Conservation (phyloP, 1,140 invertebrate genomes). For the Drosophila bocqueti region DNA sequence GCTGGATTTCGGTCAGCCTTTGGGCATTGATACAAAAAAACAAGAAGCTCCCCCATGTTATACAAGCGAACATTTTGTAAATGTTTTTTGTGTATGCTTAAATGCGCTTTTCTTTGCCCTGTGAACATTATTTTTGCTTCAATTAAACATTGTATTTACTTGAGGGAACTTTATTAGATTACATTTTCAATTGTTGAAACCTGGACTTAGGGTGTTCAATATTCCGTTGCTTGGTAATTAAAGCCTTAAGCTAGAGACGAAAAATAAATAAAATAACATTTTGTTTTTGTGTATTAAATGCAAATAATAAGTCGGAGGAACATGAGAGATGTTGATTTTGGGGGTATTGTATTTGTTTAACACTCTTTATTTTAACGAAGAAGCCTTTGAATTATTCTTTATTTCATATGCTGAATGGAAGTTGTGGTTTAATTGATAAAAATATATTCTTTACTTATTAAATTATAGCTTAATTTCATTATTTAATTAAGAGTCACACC, state of each 20-base stretch:
- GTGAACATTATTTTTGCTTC: constrained; percentile 1
- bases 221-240: constrained; percentile 3
- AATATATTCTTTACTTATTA: too few relatives aligned
- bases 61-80: constrained; percentile 24
- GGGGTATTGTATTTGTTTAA: neutral
- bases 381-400: neutral
- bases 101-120: constrained; percentile 41
- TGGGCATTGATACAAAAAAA: constrained; percentile 39
- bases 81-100: constrained; percentile 46
- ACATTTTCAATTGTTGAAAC: constrained; percentile 27
- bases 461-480: too few relatives aligned
- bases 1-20: constrained; percentile 35
- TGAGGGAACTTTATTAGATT: constrained; percentile 16
- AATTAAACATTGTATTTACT: constrained; percentile 24
- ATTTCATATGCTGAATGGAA: too few relatives aligned
- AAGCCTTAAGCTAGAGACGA: neutral
- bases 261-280: constrained; percentile 1
- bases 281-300: neutral
- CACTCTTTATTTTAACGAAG: neutral
- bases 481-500: too few relatives aligned
- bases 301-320: neutral
- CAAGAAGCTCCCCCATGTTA: constrained; percentile 1
- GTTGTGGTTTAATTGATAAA: too few relatives aligned
- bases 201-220: constrained; percentile 6
- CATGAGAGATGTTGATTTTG: neutral